Conservation (phyloP, 1,140 invertebrate species). For the Brachionus paranguensis region DNA sequence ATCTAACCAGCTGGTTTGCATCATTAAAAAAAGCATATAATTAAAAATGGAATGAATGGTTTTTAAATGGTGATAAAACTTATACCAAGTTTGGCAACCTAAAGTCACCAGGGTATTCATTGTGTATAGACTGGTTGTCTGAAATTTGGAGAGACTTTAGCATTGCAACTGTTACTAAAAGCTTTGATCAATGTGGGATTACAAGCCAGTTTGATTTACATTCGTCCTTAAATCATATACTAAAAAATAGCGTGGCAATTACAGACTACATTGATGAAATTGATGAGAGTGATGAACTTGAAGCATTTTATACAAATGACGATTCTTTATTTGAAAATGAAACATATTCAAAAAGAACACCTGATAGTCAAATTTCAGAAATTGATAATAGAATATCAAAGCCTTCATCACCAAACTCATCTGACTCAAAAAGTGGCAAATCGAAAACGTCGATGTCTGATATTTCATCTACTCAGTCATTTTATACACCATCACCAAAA, state of each 20-base stretch:
- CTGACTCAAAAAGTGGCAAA: not conserved
- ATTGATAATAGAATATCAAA: not conserved
- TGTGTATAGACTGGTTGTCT: not conserved
- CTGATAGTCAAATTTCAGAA: not conserved
- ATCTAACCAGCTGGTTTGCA: not conserved
- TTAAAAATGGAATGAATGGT: not conserved
- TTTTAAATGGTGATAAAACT: not conserved
- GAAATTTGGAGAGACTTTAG: not conserved
- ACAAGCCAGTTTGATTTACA: no score
- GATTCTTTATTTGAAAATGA: not conserved
- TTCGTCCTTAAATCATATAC: not conserved
- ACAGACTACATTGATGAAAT: not conserved
- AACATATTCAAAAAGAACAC: not conserved
- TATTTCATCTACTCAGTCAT: not conserved
- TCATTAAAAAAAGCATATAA: not conserved
- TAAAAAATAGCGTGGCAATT: not conserved
- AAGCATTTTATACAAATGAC: not conserved
- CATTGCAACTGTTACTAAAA: not conserved
- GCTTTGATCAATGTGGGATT: not conserved
- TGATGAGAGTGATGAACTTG: not conserved
- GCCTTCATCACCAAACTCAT: not conserved
- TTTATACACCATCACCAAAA: not conserved
- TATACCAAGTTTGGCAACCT: not conserved
- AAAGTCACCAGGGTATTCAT: not conserved
- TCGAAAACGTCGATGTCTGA: not conserved